Conservation (phyloP, 2,113 vertebrate species). For the Spilogale gracilis region DNA sequence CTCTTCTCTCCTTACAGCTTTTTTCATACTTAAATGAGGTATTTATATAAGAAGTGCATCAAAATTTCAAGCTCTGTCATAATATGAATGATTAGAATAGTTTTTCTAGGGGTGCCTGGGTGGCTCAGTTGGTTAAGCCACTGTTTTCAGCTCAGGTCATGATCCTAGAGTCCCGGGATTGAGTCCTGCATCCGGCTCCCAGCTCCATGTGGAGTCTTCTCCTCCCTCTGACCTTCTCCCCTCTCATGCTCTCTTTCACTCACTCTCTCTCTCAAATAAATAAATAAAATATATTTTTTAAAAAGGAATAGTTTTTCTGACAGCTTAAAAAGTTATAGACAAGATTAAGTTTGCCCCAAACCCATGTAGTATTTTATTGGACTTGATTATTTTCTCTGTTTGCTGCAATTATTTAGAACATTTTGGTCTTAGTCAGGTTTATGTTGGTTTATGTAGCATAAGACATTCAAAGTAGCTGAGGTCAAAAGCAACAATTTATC, state of each 20-base stretch:
- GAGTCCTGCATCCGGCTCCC: no score
- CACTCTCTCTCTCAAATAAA: no score
- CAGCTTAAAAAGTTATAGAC: conserved; percentile 2
- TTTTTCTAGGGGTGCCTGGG: background rate
- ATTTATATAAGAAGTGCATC: background rate
- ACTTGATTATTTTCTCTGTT: background rate
- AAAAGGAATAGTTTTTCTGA: background rate
- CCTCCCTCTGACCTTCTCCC: no score
- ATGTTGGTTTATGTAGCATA: background rate
- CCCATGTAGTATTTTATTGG: background rate
- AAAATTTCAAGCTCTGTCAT: conserved; percentile 9
- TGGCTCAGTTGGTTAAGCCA: no score
- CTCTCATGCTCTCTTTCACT: no score
- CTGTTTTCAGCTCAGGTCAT: no score
- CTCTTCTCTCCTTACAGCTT: background rate
- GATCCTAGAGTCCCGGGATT: no score
- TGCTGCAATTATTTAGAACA: background rate
- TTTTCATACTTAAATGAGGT: conserved; percentile 6
- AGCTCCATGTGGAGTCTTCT: no score
- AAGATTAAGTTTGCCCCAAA: conserved; percentile 6
- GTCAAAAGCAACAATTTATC: background rate
- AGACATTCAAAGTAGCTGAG: background rate
- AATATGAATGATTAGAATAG: conserved; percentile 29
- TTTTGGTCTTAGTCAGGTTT: background rate
- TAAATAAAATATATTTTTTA: no score